These are phyloP conservation scores for Microctenopoma steveboyesi DNA, from an alignment of 2,797 vertebrate genomes.

Conservation along the genomic window DNA sequence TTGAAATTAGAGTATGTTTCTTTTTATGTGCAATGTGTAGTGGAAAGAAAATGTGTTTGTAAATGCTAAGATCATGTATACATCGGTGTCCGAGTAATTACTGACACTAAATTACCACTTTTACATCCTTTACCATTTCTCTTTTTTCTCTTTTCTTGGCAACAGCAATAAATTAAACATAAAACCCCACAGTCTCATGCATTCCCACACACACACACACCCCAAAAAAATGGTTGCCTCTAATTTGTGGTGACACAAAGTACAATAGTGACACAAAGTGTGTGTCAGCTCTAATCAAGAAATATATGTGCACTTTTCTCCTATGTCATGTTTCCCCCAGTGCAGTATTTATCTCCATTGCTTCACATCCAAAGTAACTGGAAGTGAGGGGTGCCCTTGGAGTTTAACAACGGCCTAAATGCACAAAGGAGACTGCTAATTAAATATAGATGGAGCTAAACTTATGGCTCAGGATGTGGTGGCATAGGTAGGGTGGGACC, in stretches of 20 bases:
- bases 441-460: conserved; percentile 61
- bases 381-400: conserved; percentile 35
- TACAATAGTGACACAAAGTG: conserved; percentile 53
- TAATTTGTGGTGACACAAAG: conserved; percentile 34
- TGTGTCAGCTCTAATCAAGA: conserved; percentile 55
- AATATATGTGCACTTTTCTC: conserved; percentile 38
- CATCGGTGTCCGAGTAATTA: conserved; percentile 64
- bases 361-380: conserved; percentile 57
- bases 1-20: not conserved
- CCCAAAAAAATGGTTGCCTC: conserved; percentile 22
- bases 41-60: conserved; percentile 17
- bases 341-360: conserved; percentile 46
- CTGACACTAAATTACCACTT: not conserved
- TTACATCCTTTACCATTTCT: conserved; percentile 19
- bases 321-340: conserved; percentile 34
- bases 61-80: not conserved
- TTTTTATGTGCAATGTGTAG: conserved; percentile 12
- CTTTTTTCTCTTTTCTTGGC: conserved; percentile 17
- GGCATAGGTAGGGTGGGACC: conserved; percentile 25
- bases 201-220: not conserved
- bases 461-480: conserved; percentile 48
- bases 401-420: conserved; percentile 51
- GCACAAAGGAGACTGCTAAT: conserved; percentile 51
- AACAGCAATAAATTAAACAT: conserved; percentile 4
- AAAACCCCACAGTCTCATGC: not conserved